Conservation (phyloP, 2,888 invertebrate genomes). For the Thereva unica region DNA sequence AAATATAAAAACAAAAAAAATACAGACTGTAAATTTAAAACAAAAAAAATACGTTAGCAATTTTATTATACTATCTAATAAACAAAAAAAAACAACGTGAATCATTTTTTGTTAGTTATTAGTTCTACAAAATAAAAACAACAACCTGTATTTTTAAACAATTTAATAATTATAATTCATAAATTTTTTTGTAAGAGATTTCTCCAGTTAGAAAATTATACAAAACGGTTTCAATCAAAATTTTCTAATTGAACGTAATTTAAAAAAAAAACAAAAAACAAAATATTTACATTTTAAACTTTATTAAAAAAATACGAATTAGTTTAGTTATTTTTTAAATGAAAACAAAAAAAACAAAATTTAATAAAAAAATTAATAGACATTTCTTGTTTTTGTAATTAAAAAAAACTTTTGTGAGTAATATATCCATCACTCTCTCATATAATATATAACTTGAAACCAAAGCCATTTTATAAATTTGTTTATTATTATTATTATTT, state of each 20-base stretch:
- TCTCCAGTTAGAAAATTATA: conserved; percentile 23
- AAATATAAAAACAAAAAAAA: conserved; percentile 11
- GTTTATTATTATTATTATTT: conserved; percentile 21
- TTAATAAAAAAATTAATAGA: too few species aligned
- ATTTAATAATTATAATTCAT: conserved; percentile 3
- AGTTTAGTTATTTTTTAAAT: conserved; percentile 24
- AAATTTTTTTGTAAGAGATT: conserved; percentile 16
- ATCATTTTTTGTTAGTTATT: conserved; percentile 21
- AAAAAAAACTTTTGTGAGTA: conserved; percentile 22
- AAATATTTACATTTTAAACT: conserved; percentile 19
- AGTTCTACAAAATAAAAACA: conserved; percentile 6
- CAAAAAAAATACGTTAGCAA: conserved; percentile 8
- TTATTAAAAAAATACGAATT: conserved; percentile 18
- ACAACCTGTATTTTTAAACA: conserved; percentile 11
- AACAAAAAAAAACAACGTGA: neutral
- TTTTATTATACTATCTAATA: conserved; percentile 15
- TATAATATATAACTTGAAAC: conserved; percentile 19
- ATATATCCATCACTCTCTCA: conserved; percentile 6
- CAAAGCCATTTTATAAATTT: conserved; percentile 5
- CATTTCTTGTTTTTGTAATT: too few species aligned
- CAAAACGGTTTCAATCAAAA: conserved; percentile 30
- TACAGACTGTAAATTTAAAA: conserved; percentile 21
- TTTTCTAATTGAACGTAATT: conserved; percentile 30
- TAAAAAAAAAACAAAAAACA: neutral
- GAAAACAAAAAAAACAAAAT: neutral